phyloP scores from a whole-genome alignment of 1,140 invertebrate genomes.

The Diploscapter pachys region DNA sequence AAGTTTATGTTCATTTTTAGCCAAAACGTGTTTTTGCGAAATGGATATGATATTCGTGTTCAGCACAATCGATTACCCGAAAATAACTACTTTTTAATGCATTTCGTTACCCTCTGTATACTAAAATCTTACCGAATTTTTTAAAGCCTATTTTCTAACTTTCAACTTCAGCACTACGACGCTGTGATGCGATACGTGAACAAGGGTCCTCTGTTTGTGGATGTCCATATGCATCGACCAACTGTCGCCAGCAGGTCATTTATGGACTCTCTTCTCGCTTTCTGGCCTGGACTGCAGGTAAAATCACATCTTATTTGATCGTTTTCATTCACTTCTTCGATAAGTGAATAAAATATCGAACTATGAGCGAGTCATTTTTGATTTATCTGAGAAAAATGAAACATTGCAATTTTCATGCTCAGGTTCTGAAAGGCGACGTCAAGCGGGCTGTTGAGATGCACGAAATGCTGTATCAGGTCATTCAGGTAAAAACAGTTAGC shows the following conservation, averaged over 20 bases:
- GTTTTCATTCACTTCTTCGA: too few species aligned
- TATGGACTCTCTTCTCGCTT: conserved; percentile 93
- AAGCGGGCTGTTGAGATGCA: conserved; percentile 95
- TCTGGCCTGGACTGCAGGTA: conserved; percentile 84
- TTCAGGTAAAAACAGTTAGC: conserved; percentile 38
- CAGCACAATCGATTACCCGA: too few species aligned
- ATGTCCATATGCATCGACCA: conserved; percentile 79
- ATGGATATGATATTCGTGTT: too few species aligned
- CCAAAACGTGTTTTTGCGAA: too few species aligned
- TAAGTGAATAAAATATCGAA: too few species aligned
- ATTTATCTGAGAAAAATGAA: background rate
- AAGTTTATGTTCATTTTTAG: too few species aligned
- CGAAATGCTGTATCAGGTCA: conserved; percentile 61
- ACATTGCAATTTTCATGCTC: background rate
- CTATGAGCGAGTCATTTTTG: too few species aligned
- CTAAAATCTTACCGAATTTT: too few species aligned
- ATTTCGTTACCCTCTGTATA: too few species aligned
- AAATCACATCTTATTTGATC: too few species aligned
- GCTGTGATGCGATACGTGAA: conserved; percentile 95
- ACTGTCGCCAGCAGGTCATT: conserved; percentile 90
- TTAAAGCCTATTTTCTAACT: too few species aligned
- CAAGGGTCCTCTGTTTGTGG: conserved; percentile 86
- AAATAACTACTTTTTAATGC: too few species aligned
- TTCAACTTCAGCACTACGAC: conserved; percentile 75
- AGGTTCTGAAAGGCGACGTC: conserved; percentile 82